Conservation (phyloP, 2,797 vertebrate genomes). For the Rachycentron canadum region DNA sequence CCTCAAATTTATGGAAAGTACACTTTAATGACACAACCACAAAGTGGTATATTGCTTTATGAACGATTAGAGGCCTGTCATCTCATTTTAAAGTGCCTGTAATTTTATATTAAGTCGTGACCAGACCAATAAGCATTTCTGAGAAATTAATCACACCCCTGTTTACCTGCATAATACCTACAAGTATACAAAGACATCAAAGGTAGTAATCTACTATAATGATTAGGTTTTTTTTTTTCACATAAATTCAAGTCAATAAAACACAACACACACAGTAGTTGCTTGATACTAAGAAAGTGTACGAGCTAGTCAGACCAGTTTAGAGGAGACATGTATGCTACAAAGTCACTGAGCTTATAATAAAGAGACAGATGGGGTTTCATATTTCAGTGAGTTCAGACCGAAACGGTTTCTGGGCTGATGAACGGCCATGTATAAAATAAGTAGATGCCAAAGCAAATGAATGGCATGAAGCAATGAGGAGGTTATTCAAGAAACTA, state of each 20-base stretch:
- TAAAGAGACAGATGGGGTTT: conserved; percentile 39
- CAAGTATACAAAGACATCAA: conserved; percentile 2
- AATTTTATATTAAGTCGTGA: background rate
- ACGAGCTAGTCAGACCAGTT: conserved; percentile 73
- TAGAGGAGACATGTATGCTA: background rate
- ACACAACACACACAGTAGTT: background rate
- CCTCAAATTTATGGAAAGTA: background rate
- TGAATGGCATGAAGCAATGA: background rate
- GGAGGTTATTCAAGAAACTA: background rate
- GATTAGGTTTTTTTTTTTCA: no score
- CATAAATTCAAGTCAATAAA: conserved; percentile 18
- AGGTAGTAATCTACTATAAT: background rate
- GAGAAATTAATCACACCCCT: background rate
- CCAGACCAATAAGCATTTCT: background rate
- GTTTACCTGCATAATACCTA: background rate
- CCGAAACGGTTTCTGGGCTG: background rate
- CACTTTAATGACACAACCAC: background rate
- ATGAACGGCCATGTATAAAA: background rate
- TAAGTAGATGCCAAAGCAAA: background rate
- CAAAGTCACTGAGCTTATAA: background rate
- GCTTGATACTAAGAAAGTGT: conserved; percentile 18
- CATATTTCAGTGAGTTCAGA: conserved; percentile 37
- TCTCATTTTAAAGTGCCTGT: background rate
- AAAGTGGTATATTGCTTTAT: background rate
- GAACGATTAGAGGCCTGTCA: conserved; percentile 7